Conservation (phyloP, 2,113 vertebrate species). For the Protobothrops mucrosquamatus region DNA sequence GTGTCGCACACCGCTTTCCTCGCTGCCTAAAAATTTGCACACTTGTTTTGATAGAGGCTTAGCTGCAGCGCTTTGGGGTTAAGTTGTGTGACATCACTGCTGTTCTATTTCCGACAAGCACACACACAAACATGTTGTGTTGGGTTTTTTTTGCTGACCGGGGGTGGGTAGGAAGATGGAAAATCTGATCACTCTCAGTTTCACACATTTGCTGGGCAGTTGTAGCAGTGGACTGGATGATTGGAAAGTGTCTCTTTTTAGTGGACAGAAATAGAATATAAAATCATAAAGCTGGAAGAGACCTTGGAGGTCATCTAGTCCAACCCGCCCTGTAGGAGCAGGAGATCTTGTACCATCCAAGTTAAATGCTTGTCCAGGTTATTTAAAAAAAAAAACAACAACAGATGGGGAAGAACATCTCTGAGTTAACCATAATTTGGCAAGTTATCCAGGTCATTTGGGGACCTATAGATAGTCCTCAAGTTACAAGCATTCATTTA, state of each 20-base stretch:
- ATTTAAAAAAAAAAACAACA: no score
- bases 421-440: background rate
- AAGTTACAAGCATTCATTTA: background rate
- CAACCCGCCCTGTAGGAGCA: background rate
- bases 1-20: background rate
- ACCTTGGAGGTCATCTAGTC: background rate
- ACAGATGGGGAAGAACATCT: background rate
- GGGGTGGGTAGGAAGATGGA: slow-evolving; percentile 21
- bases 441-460: no score
- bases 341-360: background rate
- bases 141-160: background rate
- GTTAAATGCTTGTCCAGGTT: no score
- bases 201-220: slow-evolving; percentile 37
- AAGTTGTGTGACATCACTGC: slow-evolving; percentile 40
- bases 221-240: slow-evolving; percentile 32
- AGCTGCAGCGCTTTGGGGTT: background rate
- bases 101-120: background rate
- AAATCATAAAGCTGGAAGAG: background rate
- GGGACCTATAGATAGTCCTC: background rate
- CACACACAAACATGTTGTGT: background rate
- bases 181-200: slow-evolving; percentile 42
- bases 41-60: slow-evolving; percentile 51
- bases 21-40: background rate
- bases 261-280: background rate
- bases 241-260: slow-evolving; percentile 58